These are phyloP conservation scores for Pelobates cultripes DNA, from an alignment of 2,797 vertebrate genomes.

Conservation along the genomic window DNA sequence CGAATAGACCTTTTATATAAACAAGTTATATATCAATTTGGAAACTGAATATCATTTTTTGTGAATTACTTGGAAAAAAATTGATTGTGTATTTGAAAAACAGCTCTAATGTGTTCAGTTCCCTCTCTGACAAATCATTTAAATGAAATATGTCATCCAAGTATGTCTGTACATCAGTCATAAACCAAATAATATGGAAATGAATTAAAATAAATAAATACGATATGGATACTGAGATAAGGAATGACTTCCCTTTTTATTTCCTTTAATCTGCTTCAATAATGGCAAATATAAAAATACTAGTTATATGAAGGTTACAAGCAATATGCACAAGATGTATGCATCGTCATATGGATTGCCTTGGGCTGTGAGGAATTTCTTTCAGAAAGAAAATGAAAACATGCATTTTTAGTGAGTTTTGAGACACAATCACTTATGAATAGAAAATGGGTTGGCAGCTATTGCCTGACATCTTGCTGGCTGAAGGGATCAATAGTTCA, in stretches of 20 bases:
- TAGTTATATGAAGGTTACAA: background rate
- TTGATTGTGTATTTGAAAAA: background rate
- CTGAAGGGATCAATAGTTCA: background rate
- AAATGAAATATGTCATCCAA: constrained; percentile 11
- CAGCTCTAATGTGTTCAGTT: background rate
- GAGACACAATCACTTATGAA: background rate
- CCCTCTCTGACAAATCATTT: constrained; percentile 11
- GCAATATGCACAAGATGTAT: background rate
- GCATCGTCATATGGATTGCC: background rate
- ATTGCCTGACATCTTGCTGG: background rate
- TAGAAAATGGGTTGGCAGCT: background rate
- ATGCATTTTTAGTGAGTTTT: background rate
- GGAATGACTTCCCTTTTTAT: background rate
- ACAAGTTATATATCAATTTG: no score
- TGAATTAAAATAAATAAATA: background rate
- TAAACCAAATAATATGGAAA: background rate
- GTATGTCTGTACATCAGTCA: background rate
- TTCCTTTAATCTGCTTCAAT: background rate
- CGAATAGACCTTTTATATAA: no score
- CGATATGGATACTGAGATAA: background rate
- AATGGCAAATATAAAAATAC: background rate
- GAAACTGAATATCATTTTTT: no score
- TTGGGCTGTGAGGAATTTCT: background rate
- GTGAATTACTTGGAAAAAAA: background rate
- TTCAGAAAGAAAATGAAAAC: no score